Conservation (phyloP, 2,113 vertebrate species). For the Labeo catla region DNA sequence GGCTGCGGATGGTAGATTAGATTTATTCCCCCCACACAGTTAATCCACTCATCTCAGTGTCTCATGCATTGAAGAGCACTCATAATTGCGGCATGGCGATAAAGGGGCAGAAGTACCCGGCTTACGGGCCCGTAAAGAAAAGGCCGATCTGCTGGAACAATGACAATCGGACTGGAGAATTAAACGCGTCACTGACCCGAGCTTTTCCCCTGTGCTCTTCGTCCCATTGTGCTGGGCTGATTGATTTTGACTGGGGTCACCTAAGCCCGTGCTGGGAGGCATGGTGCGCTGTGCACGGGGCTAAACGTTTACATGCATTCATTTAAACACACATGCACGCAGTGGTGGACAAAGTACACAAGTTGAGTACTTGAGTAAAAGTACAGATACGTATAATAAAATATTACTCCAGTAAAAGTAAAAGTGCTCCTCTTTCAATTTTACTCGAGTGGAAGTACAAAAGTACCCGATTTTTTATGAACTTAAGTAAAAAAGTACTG, state of each 20-base stretch:
- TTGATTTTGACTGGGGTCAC: slow-evolving; percentile 76
- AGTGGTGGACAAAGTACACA: too few species aligned
- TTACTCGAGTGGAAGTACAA: too few species aligned
- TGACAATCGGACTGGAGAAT: slow-evolving; percentile 66
- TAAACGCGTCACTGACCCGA: slow-evolving; percentile 67
- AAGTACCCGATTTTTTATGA: too few species aligned
- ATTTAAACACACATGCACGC: slow-evolving; percentile 66
- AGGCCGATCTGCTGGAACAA: slow-evolving; percentile 61
- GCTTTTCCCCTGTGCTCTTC: slow-evolving; percentile 65
- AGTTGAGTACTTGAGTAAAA: too few species aligned
- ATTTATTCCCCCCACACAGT: slow-evolving; percentile 72
- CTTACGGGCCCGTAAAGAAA: slow-evolving; percentile 62
- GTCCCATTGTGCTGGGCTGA: slow-evolving; percentile 72
- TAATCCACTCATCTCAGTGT: slow-evolving; percentile 78
- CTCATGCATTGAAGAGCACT: slow-evolving; percentile 72
- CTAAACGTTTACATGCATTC: slow-evolving; percentile 78
- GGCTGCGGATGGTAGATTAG: slow-evolving; percentile 74
- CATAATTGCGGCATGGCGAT: slow-evolving; percentile 67
- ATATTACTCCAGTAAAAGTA: too few species aligned
- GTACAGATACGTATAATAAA: too few species aligned
- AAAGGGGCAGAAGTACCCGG: slow-evolving; percentile 63
- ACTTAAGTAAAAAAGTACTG: too few species aligned
- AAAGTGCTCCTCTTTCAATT: too few species aligned
- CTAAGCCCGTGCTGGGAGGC: slow-evolving; percentile 68
- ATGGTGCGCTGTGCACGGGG: slow-evolving; percentile 61